Conservation (phyloP, 2,888 invertebrate species). For the Chrysomela aeneicollis region DNA sequence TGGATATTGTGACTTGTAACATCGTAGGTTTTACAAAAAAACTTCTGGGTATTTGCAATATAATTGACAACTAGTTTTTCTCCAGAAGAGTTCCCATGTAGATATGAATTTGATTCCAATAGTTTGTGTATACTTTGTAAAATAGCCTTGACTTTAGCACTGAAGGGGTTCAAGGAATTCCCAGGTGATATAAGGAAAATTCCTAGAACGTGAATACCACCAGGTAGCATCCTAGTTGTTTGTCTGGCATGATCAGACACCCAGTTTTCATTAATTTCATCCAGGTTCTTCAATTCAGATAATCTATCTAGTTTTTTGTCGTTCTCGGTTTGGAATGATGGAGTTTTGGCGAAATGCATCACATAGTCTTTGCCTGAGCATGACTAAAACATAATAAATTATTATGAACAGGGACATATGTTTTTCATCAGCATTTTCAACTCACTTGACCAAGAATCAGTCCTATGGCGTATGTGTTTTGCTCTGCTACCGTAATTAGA, state of each 20-base stretch:
- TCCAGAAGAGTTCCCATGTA: slow-evolving; percentile 67
- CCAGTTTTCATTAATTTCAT: slow-evolving; percentile 72
- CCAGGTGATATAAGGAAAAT: slow-evolving; percentile 78
- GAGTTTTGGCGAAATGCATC: slow-evolving; percentile 81
- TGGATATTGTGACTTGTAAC: slow-evolving; percentile 66
- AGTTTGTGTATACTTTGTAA: slow-evolving; percentile 67
- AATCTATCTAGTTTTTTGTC: slow-evolving; percentile 49
- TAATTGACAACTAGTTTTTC: slow-evolving; percentile 75
- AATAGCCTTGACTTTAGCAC: slow-evolving; percentile 68
- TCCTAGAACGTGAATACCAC: slow-evolving; percentile 86
- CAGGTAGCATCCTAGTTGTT: slow-evolving; percentile 89
- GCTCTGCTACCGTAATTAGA: slow-evolving; percentile 69
- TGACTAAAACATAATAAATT: slow-evolving; percentile 61
- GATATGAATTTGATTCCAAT: slow-evolving; percentile 65
- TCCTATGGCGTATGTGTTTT: slow-evolving; percentile 73
- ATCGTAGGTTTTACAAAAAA: slow-evolving; percentile 73
- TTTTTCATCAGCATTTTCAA: slow-evolving; percentile 15
- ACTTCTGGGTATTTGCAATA: slow-evolving; percentile 64
- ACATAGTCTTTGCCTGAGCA: slow-evolving; percentile 76
- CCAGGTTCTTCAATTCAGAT: slow-evolving; percentile 56
- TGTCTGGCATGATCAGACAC: slow-evolving; percentile 85
- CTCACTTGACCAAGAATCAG: slow-evolving; percentile 82
- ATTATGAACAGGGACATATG: slow-evolving; percentile 40
- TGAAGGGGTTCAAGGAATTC: slow-evolving; percentile 68
- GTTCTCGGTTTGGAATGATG: slow-evolving; percentile 66